phyloP scores from a whole-genome alignment of 2,797 vertebrate genomes.

The Otolemur crassicaudatus region DNA sequence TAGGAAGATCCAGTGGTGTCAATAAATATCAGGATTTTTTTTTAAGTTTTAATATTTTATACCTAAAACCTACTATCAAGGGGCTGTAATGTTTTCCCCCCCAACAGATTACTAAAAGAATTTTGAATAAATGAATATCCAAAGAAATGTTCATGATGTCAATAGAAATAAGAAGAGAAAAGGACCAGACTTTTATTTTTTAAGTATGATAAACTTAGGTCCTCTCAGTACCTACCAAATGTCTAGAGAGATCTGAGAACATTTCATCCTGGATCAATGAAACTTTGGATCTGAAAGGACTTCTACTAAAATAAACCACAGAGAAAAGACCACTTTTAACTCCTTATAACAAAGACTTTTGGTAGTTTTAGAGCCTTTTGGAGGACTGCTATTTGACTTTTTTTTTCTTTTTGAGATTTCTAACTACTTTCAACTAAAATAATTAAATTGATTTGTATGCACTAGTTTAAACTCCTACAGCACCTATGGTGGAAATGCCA shows the following conservation, averaged over 20 bases:
- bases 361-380: not conserved
- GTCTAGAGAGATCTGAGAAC: not conserved
- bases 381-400: not conserved
- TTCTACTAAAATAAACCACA: slow-evolving; percentile 32
- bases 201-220: not conserved
- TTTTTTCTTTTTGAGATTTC: not conserved
- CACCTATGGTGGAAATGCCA: not conserved
- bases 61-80: not conserved
- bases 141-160: not conserved
- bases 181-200: not conserved
- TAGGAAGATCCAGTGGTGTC: not conserved
- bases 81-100: not conserved
- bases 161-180: not conserved
- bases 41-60: not conserved
- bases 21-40: not conserved
- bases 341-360: not conserved
- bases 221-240: not conserved
- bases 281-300: not conserved
- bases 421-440: not conserved
- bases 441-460: not conserved
- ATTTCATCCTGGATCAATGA: not conserved
- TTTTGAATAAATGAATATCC: slow-evolving; percentile 3
- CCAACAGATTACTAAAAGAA: slow-evolving; percentile 33
- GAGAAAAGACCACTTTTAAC: not conserved
- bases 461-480: not conserved